Percentiles rank a stretch among this genome's conserved stretches.
phyloP scores from a whole-genome alignment of 2,797 vertebrate species.

The Staurois parvus region DNA sequence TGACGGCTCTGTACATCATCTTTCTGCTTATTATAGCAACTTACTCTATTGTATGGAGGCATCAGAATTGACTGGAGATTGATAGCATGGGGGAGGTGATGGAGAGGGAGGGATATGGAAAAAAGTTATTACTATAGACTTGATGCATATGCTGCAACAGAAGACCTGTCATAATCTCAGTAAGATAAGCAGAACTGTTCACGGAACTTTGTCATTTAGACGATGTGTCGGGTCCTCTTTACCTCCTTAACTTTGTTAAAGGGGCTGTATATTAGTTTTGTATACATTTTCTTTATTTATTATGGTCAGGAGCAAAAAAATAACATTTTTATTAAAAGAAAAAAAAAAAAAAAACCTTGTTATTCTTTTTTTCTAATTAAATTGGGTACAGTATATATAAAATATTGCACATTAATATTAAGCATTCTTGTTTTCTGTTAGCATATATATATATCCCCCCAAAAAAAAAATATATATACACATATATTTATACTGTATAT shows the following conservation, averaged over 20 bases:
- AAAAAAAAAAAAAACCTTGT: too few species aligned
- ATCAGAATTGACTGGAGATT: constrained; percentile 48
- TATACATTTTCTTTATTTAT: too few species aligned
- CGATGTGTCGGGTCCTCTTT: neutral
- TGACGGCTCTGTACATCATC: constrained; percentile 21
- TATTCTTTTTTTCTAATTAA: too few species aligned
- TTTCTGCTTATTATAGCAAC: constrained; percentile 40
- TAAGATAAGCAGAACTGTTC: neutral
- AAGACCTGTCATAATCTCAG: neutral
- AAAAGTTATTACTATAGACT: constrained; percentile 4
- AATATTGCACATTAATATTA: too few species aligned
- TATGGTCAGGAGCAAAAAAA: too few species aligned
- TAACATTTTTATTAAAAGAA: too few species aligned
- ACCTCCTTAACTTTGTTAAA: neutral
- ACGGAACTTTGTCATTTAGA: neutral
- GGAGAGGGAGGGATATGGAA: constrained; percentile 5
- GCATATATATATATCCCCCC: too few species aligned
- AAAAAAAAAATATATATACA: too few species aligned
- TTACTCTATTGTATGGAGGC: constrained; percentile 28
- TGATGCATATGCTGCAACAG: neutral
- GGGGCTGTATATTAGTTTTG: too few species aligned
- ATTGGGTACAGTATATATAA: too few species aligned
- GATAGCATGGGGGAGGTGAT: constrained; percentile 35
- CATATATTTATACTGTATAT: too few species aligned
- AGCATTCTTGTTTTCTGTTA: too few species aligned